A percentile compares a stretch with the other conserved stretches of the same genome.
Evolutionary conservation across 2,797 vertebrate genomes (phyloP).

Genomic region (Hippopotamyrus pictus): DNA sequence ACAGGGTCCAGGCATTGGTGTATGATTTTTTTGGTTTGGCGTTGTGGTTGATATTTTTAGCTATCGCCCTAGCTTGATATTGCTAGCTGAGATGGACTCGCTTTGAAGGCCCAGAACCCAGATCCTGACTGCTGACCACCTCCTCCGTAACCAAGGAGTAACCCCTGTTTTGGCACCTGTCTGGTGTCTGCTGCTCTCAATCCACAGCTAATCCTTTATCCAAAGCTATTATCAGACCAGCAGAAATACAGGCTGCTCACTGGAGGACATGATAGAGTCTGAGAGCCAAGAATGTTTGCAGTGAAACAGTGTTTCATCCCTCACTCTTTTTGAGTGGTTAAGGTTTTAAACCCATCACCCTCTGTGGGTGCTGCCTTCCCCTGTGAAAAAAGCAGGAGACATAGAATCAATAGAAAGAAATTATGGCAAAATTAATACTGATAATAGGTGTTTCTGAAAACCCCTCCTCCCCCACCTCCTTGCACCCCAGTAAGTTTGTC

Average conservation of each 20-base stretch:
- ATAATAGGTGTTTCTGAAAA: not conserved
- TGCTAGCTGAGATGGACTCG: not conserved
- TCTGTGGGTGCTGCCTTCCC: not conserved
- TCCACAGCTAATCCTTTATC: not conserved
- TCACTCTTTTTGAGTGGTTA: not conserved
- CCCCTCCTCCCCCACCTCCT: not conserved
- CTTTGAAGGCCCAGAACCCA: not conserved
- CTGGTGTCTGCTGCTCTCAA: not conserved
- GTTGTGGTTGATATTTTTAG: not conserved
- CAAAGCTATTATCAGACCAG: not conserved
- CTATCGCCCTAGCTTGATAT: not conserved
- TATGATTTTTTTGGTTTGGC: not conserved
- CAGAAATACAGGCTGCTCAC: not conserved
- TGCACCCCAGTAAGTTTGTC: slow-evolving; percentile 31
- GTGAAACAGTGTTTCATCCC: not conserved
- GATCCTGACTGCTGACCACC: not conserved
- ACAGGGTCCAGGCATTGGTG: not conserved
- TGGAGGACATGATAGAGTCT: not conserved
- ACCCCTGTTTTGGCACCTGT: not conserved
- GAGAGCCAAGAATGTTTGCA: not conserved
- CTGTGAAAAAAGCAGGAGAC: not conserved
- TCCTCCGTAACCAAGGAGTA: no score
- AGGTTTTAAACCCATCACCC: not conserved
- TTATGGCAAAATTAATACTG: not conserved
- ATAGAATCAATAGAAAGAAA: not conserved